Evolutionary conservation across 2,797 vertebrate species (phyloP).

Genomic region (Acridotheres tristis): DNA sequence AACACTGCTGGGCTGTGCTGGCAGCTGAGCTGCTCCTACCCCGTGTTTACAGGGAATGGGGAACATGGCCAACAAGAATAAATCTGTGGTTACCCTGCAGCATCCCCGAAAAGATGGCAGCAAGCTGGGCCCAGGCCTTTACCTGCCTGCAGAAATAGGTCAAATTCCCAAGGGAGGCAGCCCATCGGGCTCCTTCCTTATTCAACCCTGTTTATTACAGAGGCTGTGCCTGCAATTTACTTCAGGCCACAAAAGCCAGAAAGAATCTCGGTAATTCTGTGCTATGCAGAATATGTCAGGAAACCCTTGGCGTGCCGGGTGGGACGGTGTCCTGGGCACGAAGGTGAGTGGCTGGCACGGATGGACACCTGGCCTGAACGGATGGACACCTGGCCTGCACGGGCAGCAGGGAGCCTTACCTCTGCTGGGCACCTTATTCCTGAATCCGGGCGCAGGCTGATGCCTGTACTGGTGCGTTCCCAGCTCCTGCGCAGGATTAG

Average conservation of each 20-base stretch:
- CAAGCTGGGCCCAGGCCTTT: neutral
- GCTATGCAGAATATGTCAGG: neutral
- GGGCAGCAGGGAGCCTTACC: constrained; percentile 77
- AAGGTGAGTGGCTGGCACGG: neutral
- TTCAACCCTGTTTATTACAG: neutral
- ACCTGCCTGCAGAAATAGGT: constrained; percentile 9
- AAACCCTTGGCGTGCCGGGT: neutral
- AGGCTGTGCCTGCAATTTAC: neutral
- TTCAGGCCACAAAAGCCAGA: neutral
- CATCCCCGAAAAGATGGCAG: neutral
- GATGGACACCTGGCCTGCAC: neutral
- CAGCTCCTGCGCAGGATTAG: constrained; percentile 81
- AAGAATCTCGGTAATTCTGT: neutral
- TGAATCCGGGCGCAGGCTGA: constrained; percentile 69
- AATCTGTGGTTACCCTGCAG: neutral
- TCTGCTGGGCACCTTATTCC: constrained; percentile 81
- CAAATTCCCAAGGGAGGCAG: neutral
- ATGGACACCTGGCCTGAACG: neutral
- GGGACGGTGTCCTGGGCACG: neutral
- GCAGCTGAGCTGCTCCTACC: neutral
- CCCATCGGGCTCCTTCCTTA: neutral
- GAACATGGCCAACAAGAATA: neutral
- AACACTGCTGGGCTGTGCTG: rapidly evolving
- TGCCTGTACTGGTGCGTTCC: constrained; percentile 84
- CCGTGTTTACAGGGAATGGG: rapidly evolving